Base-by-base conservation (phyloP, 2,797 vertebrate genomes). In the Myotis pilosus region DNA sequence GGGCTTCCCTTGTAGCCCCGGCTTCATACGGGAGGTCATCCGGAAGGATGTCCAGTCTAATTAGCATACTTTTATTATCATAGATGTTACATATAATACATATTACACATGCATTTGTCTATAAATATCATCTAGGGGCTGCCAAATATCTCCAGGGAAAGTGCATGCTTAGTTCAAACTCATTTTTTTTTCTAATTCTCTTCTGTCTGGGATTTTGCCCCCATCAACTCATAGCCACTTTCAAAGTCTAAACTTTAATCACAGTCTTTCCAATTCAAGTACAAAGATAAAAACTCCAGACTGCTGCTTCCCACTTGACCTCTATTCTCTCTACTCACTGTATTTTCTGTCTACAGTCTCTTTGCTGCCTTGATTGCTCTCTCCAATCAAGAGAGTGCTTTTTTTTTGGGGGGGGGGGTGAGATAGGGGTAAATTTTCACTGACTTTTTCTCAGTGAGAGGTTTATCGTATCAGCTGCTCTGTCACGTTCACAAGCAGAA, bases 331-430 rank as follows among this genome's bases (percentile, higher is more conserved):
- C 11, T 41, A 16, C 0, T 22, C 2, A 16, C n/a, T 66, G 4
- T 25, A 38, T 16, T 68, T 47, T 71, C 49, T 62, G 11, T 16
- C 28, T 60, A 3, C 2, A 38, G 5, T 30, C 7, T 47, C 33
- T 71, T 41, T 3, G 5, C 3, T 74, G 49, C 36, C 47, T 93
- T 76, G 36, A 64, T 41, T 91, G 16, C 8, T 60, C 4, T 82
- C 2, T 38, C 10, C 11, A 87, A 47, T 47, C 13, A 62, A 53
- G 4, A 93, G 3, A 76, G 15, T 71, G 1, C 47, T 16, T 33
- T 23, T 1, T 62, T 1, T 62, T 30, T 62, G 5, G 0, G 25
- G 12, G 28, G 2, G 11, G 15, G 6, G 4, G 13, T 0, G 5
- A 0, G 6, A 1, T 9, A 5, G 13, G 28, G 6, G 6, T 60